A percentile compares a stretch with the other conserved stretches of the same genome.
These are phyloP conservation scores for Echinarachnius parma DNA, from an alignment of 53 echinoderm and acorn worm genomes.

Conservation along the genomic window DNA sequence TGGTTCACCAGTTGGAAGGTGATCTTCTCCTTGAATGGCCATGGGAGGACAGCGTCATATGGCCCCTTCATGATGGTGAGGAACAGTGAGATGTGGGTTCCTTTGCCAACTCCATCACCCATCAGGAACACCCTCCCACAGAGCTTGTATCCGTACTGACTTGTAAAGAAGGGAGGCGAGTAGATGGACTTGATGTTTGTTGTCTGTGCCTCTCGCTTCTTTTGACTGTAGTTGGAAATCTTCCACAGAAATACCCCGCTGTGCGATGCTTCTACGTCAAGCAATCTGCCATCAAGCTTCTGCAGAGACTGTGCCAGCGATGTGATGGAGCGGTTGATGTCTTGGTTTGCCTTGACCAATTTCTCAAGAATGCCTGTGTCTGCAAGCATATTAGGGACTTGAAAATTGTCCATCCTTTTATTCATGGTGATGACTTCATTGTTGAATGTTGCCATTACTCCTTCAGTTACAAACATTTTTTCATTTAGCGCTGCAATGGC, in stretches of 20 bases:
- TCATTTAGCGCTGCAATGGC: no score
- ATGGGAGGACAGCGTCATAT: slow-evolving; percentile 35
- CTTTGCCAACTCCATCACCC: slow-evolving; percentile 58
- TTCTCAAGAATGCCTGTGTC: no score
- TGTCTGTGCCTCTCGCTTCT: slow-evolving; percentile 32
- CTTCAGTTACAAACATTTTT: no score
- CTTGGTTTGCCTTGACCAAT: no score
- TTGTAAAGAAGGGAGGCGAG: slow-evolving; percentile 80
- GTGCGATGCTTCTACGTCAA: slow-evolving; percentile 14
- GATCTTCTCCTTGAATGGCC: slow-evolving; percentile 56
- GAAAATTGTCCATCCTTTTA: no score
- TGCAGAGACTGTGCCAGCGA: no score
- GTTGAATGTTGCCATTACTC: no score
- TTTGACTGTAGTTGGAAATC: slow-evolving; percentile 26
- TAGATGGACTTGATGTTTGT: slow-evolving; percentile 66
- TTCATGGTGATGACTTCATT: no score
- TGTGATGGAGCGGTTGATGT: no score
- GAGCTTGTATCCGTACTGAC: slow-evolving; percentile 59
- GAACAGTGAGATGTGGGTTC: slow-evolving; percentile 55
- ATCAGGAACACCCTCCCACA: slow-evolving; percentile 52
- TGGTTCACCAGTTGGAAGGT: slow-evolving; percentile 49
- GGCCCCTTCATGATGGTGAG: slow-evolving; percentile 48
- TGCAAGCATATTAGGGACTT: no score
- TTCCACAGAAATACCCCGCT: slow-evolving; percentile 41
- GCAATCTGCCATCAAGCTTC: background rate